phyloP scores from a whole-genome alignment of 2,888 invertebrate genomes.

The Melanchra persicariae region DNA sequence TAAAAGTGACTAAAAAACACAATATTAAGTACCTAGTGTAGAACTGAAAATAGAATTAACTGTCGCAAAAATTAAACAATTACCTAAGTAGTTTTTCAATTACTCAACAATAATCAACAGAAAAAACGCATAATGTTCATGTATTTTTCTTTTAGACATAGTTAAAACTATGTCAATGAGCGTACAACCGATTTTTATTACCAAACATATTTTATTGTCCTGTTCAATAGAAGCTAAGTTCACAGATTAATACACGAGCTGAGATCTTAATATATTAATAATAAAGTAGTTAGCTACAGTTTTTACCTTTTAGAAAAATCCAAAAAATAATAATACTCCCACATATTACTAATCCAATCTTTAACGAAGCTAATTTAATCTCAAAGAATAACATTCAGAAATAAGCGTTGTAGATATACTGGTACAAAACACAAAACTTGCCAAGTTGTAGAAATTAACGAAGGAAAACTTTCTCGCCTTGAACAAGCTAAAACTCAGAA shows the following conservation, averaged over 20 bases:
- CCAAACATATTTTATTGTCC: too few species aligned
- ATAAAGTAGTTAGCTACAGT: background rate
- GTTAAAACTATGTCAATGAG: too few species aligned
- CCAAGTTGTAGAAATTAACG: slow-evolving; percentile 58
- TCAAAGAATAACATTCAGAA: slow-evolving; percentile 37
- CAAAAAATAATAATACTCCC: slow-evolving; percentile 2
- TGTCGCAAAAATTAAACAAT: too few species aligned
- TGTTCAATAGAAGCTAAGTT: too few species aligned
- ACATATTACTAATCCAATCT: slow-evolving; percentile 28
- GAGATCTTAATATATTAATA: too few species aligned
- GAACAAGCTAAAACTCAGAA: slow-evolving; percentile 47
- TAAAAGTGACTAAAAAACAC: background rate
- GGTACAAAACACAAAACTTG: slow-evolving; percentile 37
- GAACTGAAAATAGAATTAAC: too few species aligned
- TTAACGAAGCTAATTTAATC: slow-evolving; percentile 38
- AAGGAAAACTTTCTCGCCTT: slow-evolving; percentile 48
- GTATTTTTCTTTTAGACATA: too few species aligned
- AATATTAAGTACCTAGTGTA: background rate
- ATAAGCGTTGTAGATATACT: slow-evolving; percentile 34
- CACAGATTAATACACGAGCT: too few species aligned
- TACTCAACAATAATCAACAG: too few species aligned
- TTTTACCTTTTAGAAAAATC: background rate
- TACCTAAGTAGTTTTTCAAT: too few species aligned
- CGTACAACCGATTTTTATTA: too few species aligned
- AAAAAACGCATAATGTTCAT: too few species aligned